These are phyloP conservation scores for Poeciliopsis paucimaculata DNA, from an alignment of 2,797 vertebrate species.

Conservation along the genomic window DNA sequence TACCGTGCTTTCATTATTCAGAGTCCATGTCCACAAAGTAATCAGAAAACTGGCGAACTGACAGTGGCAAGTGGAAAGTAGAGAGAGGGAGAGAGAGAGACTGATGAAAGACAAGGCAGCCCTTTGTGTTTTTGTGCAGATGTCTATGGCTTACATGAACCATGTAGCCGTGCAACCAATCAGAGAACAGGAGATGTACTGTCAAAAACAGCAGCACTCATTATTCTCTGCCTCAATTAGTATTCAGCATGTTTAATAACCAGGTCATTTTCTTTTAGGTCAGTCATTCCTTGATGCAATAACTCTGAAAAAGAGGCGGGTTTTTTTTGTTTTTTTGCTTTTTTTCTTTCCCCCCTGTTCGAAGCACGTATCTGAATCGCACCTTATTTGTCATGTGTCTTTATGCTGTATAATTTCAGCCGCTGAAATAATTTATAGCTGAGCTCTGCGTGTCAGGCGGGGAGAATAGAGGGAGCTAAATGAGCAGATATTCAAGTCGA, in stretches of 20 bases:
- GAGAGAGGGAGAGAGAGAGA: constrained; percentile 37
- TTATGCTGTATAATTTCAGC: constrained; percentile 66
- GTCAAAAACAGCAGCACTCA: constrained; percentile 38
- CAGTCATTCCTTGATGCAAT: constrained; percentile 51
- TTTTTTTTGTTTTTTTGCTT: constrained; percentile 16
- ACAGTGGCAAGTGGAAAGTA: constrained; percentile 56
- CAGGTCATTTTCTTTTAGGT: constrained; percentile 51
- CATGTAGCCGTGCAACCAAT: constrained; percentile 25
- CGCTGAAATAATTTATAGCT: constrained; percentile 57
- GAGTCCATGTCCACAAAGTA: constrained; percentile 58
- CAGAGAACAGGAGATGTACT: constrained; percentile 32
- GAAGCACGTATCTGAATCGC: constrained; percentile 42
- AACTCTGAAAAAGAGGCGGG: constrained; percentile 42
- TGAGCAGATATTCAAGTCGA: constrained; percentile 63
- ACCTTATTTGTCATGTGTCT: constrained; percentile 72
- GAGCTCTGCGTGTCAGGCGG: constrained; percentile 54
- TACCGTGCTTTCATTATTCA: constrained; percentile 68
- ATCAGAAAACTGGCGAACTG: constrained; percentile 67
- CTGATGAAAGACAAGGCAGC: constrained; percentile 66
- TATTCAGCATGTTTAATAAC: constrained; percentile 58
- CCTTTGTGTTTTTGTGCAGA: constrained; percentile 44
- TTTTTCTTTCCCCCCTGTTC: background rate
- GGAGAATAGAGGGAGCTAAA: constrained; percentile 63
- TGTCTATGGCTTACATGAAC: constrained; percentile 26
- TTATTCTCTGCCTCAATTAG: constrained; percentile 27